These are phyloP conservation scores for Sepioteuthis lessoniana DNA, from an alignment of 2,888 invertebrate species.

Conservation along the genomic window DNA sequence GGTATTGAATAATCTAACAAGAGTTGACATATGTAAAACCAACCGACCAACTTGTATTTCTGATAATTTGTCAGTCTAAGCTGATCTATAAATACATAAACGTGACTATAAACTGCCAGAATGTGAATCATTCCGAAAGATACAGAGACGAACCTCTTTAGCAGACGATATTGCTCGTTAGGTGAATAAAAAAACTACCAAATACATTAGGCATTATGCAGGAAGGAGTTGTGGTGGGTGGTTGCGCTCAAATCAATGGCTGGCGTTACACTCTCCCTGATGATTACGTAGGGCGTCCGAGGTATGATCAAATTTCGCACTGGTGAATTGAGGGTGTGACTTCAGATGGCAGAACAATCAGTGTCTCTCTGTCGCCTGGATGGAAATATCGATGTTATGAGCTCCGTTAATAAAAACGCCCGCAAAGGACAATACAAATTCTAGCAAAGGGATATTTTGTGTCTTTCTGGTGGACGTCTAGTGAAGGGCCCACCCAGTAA, in stretches of 20 bases:
- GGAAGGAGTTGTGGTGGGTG: no score
- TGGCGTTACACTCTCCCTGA: neutral
- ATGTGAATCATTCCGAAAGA: no score
- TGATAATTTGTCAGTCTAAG: no score
- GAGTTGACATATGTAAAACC: no score
- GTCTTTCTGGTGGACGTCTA: neutral
- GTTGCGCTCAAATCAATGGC: neutral
- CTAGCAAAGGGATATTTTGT: neutral
- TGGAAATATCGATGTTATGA: neutral
- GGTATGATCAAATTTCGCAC: neutral
- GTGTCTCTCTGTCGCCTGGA: neutral
- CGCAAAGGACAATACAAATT: neutral
- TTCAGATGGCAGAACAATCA: neutral
- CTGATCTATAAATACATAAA: neutral
- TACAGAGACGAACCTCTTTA: no score
- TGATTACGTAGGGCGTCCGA: neutral
- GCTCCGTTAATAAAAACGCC: neutral
- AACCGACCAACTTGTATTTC: no score
- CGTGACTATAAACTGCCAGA: neutral
- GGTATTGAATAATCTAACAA: no score
- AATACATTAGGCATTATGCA: no score
- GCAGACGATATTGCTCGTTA: no score
- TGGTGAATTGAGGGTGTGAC: neutral
- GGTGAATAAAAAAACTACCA: no score
- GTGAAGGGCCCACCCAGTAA: neutral